Base-by-base conservation (phyloP, 1,140 invertebrate species). In the Sarcophaga peregrina region DNA sequence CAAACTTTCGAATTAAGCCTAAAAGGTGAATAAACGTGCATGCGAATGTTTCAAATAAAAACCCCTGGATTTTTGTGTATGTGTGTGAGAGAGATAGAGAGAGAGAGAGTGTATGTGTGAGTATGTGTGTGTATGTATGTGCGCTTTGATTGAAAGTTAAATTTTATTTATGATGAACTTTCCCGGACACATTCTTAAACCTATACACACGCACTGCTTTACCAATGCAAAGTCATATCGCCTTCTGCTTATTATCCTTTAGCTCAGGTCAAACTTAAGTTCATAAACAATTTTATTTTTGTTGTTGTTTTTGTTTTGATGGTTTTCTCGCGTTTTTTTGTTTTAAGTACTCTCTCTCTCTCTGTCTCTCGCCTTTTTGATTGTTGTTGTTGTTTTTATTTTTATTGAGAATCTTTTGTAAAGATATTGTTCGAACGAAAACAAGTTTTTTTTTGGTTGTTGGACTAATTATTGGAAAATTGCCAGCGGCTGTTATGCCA, bases 251-350 rank as follows among this genome's bases (percentile, higher is more conserved):
- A 37, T 37, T 37, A 37, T 37, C 25, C 25, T 37, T 37, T 50
- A 17, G 50, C 75, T 17, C 75, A 78, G 75, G 75, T 78, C 75
- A 78, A 78, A 78, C 75, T 78, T 78, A 20, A 78, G 75, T 78
- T 78, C n/a, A 78, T 78, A n/a, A 78, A 20, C 25, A 37, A 37
- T 37, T 25, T 78, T 78, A 8, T 75, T 45, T 75, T 46, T 46
- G 7, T 37, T 73, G 17, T 73, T 76, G 5, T 11, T n/a, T n/a
- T n/a, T n/a, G n/a, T n/a, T 45, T 47, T 48, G 15, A 13, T 15
- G 74, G 9, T 15, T 9, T n/a, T 20, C 8, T 7, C 8, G 17
- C 7, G 25, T 37, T 37, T 37, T 7, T n/a, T n/a, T 17, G 0
- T 4, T 8, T 3, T 11, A 25, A 72, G 37, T 20, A 72, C 62